Base-by-base conservation (phyloP, 1,140 invertebrate species). In the Ceratitis capitata region DNA sequence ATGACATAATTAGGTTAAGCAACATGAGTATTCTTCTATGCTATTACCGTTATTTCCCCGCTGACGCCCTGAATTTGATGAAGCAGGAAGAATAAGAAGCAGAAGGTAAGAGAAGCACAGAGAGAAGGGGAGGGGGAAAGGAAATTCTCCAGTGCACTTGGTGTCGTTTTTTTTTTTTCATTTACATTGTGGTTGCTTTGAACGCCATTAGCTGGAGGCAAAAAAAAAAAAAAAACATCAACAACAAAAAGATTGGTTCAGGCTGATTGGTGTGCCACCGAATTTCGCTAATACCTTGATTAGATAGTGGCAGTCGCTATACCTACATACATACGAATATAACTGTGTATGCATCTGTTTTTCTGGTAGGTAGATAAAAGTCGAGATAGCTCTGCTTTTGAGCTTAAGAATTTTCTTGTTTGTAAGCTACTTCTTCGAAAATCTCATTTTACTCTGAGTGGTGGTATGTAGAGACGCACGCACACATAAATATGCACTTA, bases 1-100 rank as follows among this genome's bases (percentile, higher is more conserved):
- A 78, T 78, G 69, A 78, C 69, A 78, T 78, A 78, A 78, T 78
- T 78, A 78, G 69, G 69, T 78, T 78, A 78, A 45, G 69, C 69
- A 78, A 45, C 19, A 78, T 78, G 39, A 78, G 69, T 23, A 78
- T 78, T 78, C 69, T 78, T 78, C 32, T n/a, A n/a, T n/a, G 69
- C 69, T 47, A 47, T 10, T 45, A 45, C 39, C 26, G 9, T 10
- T 3, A 12, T 3, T 26, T 7, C 19, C 51, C 51, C 6, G 45
- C 45, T 47, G 7, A 0, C 51, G 23, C 3, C 51, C 0, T 56
- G n/a, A 9, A 23, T 56, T n/a, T n/a, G n/a, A n/a, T n/a, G n/a
- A n/a, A n/a, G 16, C 29, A 69, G 61, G 29, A 6, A 26, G 32
- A n/a, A n/a, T n/a, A n/a, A n/a, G n/a, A n/a, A n/a, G n/a, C n/a